Evolutionary conservation across 1,140 invertebrate species (phyloP).

Genomic region (Mylabris phalerata): DNA sequence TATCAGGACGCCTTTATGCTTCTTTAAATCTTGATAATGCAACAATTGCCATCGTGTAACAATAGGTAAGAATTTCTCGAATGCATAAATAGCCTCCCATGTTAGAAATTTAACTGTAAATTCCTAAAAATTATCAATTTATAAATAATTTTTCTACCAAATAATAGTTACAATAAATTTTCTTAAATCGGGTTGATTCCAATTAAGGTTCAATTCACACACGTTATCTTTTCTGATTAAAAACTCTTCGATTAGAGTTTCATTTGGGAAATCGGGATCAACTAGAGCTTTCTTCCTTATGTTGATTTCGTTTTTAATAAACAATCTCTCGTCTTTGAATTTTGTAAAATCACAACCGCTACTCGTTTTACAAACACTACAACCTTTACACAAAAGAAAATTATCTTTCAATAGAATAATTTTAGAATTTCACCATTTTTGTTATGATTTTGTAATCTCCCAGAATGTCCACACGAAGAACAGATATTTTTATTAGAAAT

Average conservation of each 20-base stretch:
- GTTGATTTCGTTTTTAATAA: conserved; percentile 59
- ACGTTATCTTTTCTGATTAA: conserved; percentile 48
- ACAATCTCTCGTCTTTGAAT: conserved; percentile 50
- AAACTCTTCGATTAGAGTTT: conserved; percentile 71
- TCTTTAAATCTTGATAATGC: conserved; percentile 36
- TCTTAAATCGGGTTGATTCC: conserved; percentile 59
- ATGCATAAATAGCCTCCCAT: conserved; percentile 70
- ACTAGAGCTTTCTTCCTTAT: conserved; percentile 62
- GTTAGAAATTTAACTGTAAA: conserved; percentile 57
- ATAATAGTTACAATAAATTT: conserved; percentile 57
- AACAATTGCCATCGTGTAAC: conserved; percentile 63
- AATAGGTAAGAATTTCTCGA: conserved; percentile 71
- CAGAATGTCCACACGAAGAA: conserved; percentile 60
- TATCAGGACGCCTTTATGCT: conserved; percentile 33
- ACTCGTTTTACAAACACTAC: conserved; percentile 52
- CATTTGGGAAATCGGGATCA: conserved; percentile 60
- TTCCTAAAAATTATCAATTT: conserved; percentile 45
- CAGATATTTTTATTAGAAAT: conserved; percentile 53
- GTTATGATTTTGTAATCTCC: conserved; percentile 51
- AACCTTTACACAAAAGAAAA: conserved; percentile 40
- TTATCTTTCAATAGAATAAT: conserved; percentile 3
- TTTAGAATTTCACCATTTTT: conserved; percentile 43
- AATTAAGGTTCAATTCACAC: conserved; percentile 49
- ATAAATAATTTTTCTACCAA: conserved; percentile 1
- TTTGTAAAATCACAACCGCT: conserved; percentile 52